These are phyloP conservation scores for Ara ararauna DNA, from an alignment of 2,797 vertebrate genomes.

Conservation along the genomic window DNA sequence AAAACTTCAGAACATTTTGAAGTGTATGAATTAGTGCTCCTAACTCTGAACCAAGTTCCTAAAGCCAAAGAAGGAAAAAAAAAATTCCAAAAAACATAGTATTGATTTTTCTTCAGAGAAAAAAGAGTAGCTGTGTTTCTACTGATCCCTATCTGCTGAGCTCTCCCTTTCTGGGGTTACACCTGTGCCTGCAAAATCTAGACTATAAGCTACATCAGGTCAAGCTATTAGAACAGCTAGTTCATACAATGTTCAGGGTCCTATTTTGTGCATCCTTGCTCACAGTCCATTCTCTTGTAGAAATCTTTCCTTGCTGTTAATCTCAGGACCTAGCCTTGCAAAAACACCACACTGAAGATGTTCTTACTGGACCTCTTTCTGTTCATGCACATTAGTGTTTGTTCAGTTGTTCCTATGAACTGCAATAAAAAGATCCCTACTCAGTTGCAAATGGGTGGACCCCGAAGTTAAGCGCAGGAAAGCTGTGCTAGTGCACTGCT, in stretches of 20 bases:
- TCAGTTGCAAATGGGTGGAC: background rate
- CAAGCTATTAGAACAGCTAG: background rate
- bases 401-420: background rate
- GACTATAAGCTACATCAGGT: background rate
- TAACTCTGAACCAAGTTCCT: conserved; percentile 14
- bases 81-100: background rate
- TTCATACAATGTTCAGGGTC: background rate
- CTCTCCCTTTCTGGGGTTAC: background rate
- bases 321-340: background rate
- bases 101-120: conserved; percentile 49
- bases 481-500: background rate
- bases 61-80: conserved; percentile 3
- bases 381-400: background rate
- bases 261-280: background rate
- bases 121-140: background rate
- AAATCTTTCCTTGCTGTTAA: background rate
- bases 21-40: conserved; percentile 18
- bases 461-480: background rate
- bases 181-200: background rate
- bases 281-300: background rate
- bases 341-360: background rate
- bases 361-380: background rate
- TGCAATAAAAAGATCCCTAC: background rate
- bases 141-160: background rate
- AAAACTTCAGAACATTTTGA: conserved; percentile 47